phyloP scores from a whole-genome alignment of 2,797 vertebrate species.

The Eurystomus glaucurus region DNA sequence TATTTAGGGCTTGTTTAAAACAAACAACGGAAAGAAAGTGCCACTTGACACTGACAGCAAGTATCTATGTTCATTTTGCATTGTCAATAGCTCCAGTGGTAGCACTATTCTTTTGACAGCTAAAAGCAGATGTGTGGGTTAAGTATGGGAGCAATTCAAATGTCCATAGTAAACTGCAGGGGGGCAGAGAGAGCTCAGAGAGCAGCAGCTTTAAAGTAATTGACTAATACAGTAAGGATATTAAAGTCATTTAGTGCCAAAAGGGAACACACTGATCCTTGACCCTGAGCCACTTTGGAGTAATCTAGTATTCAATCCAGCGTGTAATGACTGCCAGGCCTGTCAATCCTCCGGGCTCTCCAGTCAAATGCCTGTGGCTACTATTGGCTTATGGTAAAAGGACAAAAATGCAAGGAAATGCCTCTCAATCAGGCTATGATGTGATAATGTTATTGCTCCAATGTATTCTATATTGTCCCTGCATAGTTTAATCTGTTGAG shows the following conservation, averaged over 20 bases:
- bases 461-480: conserved; percentile 87
- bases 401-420: conserved; percentile 87
- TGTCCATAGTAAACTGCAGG: conserved; percentile 88
- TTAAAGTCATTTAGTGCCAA: conserved; percentile 99
- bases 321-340: conserved; percentile 99
- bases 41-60: conserved; percentile 81
- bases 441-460: conserved; percentile 89
- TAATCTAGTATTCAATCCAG: conserved; percentile 99
- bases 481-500: conserved; percentile 88
- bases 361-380: conserved; percentile 91
- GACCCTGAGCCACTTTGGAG: conserved; percentile 99
- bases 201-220: conserved; percentile 96
- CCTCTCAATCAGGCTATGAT: conserved; percentile 87
- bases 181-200: conserved; percentile 86
- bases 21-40: conserved; percentile 79
- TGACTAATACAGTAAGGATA: conserved; percentile 99
- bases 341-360: conserved; percentile 98
- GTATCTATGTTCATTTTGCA: conserved; percentile 82
- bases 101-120: conserved; percentile 85
- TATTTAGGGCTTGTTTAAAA: conserved; percentile 76
- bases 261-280: conserved; percentile 98
- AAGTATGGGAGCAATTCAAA: conserved; percentile 90
- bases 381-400: conserved; percentile 89
- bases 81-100: conserved; percentile 83
- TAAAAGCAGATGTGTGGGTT: conserved; percentile 89